Conservation (phyloP, 2,113 vertebrate species). For the Zosterops pallidus region DNA sequence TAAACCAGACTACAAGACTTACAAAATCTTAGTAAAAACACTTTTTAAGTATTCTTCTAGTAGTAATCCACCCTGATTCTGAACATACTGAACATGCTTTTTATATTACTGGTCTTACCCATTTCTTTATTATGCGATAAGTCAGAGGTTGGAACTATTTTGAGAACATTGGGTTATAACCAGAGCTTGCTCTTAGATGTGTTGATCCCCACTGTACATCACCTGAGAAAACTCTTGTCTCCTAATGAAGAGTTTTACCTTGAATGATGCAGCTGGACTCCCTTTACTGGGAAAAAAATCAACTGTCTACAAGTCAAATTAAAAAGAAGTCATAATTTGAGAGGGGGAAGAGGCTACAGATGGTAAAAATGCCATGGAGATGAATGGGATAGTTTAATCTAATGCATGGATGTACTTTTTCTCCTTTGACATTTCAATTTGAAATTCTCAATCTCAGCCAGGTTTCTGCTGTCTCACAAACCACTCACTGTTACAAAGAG, state of each 20-base stretch:
- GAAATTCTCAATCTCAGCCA: background rate
- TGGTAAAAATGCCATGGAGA: background rate
- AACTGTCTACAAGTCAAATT: background rate
- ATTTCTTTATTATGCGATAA: background rate
- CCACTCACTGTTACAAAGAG: background rate
- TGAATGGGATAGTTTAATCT: background rate
- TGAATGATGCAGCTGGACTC: background rate
- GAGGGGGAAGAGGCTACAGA: background rate
- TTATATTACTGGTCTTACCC: background rate
- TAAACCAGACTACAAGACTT: background rate
- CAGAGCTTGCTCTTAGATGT: background rate
- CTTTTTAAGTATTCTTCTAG: background rate
- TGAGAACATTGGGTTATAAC: background rate
- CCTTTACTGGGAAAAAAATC: background rate
- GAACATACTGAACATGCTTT: background rate
- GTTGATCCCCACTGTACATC: background rate
- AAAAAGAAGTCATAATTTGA: background rate
- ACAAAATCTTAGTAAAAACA: background rate
- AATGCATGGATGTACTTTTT: background rate
- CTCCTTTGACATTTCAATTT: background rate
- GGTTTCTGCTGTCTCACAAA: background rate
- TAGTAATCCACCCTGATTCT: background rate
- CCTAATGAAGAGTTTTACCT: background rate
- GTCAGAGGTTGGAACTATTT: background rate
- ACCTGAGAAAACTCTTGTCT: background rate